Percentiles rank a stretch among this genome's conserved stretches.
Conservation (phyloP, 2,797 vertebrate species). For the Poecilia gillii region DNA sequence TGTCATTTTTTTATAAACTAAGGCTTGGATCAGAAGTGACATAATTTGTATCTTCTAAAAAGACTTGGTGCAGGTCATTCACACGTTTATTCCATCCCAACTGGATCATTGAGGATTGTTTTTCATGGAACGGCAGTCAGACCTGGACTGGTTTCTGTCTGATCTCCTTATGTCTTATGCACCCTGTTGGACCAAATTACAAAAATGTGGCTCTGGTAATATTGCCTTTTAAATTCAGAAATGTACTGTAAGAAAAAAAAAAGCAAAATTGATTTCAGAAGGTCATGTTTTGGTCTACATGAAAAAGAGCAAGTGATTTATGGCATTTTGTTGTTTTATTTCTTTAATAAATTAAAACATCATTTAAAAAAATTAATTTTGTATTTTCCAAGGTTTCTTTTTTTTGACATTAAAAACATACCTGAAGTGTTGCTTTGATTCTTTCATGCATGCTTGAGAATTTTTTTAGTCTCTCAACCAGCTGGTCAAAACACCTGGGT, state of each 20-base stretch:
- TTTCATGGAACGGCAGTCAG: not conserved
- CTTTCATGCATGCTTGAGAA: too few species aligned
- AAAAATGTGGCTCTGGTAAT: too few species aligned
- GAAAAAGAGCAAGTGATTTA: too few species aligned
- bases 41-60: not conserved
- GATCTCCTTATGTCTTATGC: too few species aligned
- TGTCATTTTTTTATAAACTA: not conserved
- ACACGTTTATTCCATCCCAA: not conserved
- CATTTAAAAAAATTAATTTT: not conserved
- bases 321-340: not conserved
- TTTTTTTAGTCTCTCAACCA: too few species aligned
- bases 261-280: too few species aligned
- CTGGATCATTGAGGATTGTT: not conserved
- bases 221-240: too few species aligned
- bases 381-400: not conserved
- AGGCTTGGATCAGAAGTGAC: not conserved
- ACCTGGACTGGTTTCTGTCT: not conserved
- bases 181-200: too few species aligned
- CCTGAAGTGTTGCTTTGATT: too few species aligned
- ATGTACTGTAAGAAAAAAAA: too few species aligned
- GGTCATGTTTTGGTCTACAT: too few species aligned
- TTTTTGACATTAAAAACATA: not conserved
- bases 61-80: not conserved
- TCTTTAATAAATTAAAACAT: not conserved
- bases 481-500: too few species aligned